Conservation (phyloP, 2,888 invertebrate species). For the Drosophila robusta region DNA sequence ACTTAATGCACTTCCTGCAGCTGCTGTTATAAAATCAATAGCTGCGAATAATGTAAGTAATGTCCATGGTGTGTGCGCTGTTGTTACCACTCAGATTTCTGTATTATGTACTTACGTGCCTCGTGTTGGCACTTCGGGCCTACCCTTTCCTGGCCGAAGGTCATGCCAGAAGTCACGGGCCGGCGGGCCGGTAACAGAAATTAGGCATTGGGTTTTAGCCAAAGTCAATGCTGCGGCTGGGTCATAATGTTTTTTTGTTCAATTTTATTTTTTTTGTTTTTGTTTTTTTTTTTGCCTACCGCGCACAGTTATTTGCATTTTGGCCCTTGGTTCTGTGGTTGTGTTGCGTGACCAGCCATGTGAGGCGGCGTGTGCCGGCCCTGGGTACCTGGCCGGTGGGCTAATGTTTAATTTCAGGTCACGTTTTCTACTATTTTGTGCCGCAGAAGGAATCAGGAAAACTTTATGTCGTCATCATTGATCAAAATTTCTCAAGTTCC, state of each 20-base stretch:
- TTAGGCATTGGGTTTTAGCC: conserved; percentile 54
- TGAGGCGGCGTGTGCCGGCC: conserved; percentile 37
- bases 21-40: conserved; percentile 47
- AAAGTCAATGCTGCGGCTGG: conserved; percentile 57
- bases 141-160: conserved; percentile 45
- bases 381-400: conserved; percentile 9
- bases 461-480: conserved; percentile 4
- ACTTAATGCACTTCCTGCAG: conserved; percentile 42
- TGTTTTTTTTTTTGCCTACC: conserved; percentile 14
- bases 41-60: conserved; percentile 27
- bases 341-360: conserved; percentile 58
- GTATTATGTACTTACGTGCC: conserved; percentile 20
- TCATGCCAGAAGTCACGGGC: conserved; percentile 43
- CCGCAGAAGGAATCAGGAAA: not conserved
- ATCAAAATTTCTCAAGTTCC: not conserved
- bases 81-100: conserved; percentile 18
- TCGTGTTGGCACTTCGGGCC: conserved; percentile 30
- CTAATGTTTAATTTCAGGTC: conserved; percentile 44
- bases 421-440: conserved; percentile 32
- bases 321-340: conserved; percentile 1
- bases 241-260: conserved; percentile 27
- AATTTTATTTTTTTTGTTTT: too few relatives aligned
- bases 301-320: conserved; percentile 50
- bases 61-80: not conserved
- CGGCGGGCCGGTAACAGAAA: conserved; percentile 15